phyloP scores from a whole-genome alignment of 1,140 invertebrate genomes.

The Drosophila pseudoobscura region DNA sequence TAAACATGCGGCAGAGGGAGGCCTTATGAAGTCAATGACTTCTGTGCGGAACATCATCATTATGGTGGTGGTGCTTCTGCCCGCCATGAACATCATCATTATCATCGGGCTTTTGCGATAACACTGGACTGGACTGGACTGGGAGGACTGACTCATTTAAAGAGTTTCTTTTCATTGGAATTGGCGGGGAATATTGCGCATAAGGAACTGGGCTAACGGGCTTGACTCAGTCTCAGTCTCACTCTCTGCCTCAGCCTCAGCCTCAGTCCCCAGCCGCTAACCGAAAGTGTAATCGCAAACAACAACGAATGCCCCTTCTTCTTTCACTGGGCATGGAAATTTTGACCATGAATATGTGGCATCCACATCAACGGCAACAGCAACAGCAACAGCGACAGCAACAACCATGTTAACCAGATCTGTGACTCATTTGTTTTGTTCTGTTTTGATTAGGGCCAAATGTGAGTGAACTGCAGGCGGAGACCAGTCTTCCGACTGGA shows the following conservation, averaged over 20 bases:
- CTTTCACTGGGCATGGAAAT: conserved; percentile 55
- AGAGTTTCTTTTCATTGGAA: conserved; percentile 80
- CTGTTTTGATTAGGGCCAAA: conserved; percentile 78
- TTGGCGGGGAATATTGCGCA: conserved; percentile 50
- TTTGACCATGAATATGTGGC: conserved; percentile 64
- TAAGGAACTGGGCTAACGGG: conserved; percentile 76
- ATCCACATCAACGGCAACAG: conserved; percentile 31
- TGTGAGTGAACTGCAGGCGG: conserved; percentile 63
- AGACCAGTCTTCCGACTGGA: conserved; percentile 6
- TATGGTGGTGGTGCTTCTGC: no score
- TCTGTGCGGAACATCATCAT: conserved; percentile 39
- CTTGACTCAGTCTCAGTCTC: conserved; percentile 36
- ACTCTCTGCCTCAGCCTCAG: conserved; percentile 4
- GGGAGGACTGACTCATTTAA: conserved; percentile 35
- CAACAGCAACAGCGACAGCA: conserved; percentile 6
- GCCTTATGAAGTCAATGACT: conserved; percentile 72
- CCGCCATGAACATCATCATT: conserved; percentile 30
- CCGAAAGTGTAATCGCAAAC: conserved; percentile 71
- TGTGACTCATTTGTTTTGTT: conserved; percentile 71
- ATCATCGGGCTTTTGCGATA: conserved; percentile 42
- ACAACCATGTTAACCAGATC: conserved; percentile 41
- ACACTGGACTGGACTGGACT: neutral
- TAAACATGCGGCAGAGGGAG: conserved; percentile 52
- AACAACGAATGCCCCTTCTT: conserved; percentile 42
- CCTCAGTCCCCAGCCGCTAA: conserved; percentile 26